A percentile compares a stretch with the other conserved stretches of the same genome.
phyloP scores from a whole-genome alignment of 2,888 invertebrate species.

The Andrena bicolor region DNA sequence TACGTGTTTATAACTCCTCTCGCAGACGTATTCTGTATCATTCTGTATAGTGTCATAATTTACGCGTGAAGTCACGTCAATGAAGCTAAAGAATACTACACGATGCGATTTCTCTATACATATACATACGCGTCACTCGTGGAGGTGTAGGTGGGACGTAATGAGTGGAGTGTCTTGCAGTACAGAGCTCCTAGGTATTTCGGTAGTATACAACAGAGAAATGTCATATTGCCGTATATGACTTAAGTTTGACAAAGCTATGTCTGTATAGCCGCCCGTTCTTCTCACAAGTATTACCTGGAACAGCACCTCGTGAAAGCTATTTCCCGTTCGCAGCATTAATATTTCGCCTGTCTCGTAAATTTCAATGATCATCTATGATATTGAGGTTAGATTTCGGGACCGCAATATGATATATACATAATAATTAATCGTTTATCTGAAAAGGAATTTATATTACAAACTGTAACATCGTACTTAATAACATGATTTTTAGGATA shows the following conservation, averaged over 20 bases:
- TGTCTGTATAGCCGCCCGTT: conserved; percentile 20
- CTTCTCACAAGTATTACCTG: conserved; percentile 22
- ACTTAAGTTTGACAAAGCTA: conserved; percentile 62
- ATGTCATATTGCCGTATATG: conserved; percentile 73
- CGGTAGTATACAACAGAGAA: conserved; percentile 61
- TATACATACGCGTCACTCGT: neutral
- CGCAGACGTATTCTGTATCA: neutral
- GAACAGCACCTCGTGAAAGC: conserved; percentile 17
- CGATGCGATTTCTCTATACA: conserved; percentile 2
- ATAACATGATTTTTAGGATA: conserved; percentile 4
- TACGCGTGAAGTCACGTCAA: neutral
- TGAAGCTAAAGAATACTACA: conserved; percentile 4
- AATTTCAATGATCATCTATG: conserved; percentile 64
- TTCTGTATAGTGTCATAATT: too few species aligned
- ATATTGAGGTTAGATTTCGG: conserved; percentile 71
- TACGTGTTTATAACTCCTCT: neutral
- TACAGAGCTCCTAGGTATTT: conserved; percentile 38
- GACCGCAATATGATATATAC: conserved; percentile 55
- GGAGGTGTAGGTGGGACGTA: too few species aligned
- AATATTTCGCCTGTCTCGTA: conserved; percentile 25
- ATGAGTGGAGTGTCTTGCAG: conserved; percentile 52
- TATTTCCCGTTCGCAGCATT: conserved; percentile 20
- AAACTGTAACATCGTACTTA: conserved; percentile 9
- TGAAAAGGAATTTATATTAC: conserved; percentile 8
- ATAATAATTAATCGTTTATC: conserved; percentile 32